A percentile compares a stretch with the other conserved stretches of the same genome.
These are phyloP conservation scores for Cinara cedri DNA, from an alignment of 2,888 invertebrate genomes.

Conservation along the genomic window DNA sequence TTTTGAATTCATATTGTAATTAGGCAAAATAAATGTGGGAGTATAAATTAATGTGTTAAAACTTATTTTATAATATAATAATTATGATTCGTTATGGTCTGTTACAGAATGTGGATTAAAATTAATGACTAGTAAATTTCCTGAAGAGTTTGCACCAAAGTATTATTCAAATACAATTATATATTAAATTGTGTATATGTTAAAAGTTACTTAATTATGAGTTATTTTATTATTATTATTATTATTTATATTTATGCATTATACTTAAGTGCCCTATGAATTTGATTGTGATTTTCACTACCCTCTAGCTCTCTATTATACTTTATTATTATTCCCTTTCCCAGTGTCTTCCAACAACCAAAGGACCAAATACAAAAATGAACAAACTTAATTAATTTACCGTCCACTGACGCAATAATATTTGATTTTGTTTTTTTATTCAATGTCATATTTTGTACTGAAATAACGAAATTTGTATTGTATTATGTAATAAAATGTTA, in stretches of 20 bases:
- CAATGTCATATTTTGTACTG: conserved; percentile 40
- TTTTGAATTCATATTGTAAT: too few relatives aligned
- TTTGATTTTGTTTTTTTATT: conserved; percentile 21
- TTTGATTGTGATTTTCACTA: conserved; percentile 18
- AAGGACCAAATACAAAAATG: conserved; percentile 7
- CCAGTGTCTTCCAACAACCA: conserved; percentile 46
- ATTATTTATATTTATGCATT: conserved; percentile 25
- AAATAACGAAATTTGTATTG: conserved; percentile 35
- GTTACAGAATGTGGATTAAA: conserved; percentile 38
- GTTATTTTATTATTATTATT: conserved; percentile 31
- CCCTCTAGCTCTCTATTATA: conserved; percentile 40
- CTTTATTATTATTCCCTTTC: conserved; percentile 21
- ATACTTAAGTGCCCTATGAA: conserved; percentile 17
- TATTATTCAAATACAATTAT: conserved; percentile 48
- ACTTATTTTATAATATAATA: too few relatives aligned
- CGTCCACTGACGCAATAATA: conserved; percentile 41
- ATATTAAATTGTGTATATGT: conserved; percentile 28
- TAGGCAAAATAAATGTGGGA: too few relatives aligned
- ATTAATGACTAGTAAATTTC: conserved; percentile 22
- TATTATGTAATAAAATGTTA: conserved; percentile 53
- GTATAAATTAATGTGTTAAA: too few relatives aligned
- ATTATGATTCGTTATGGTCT: conserved; percentile 13
- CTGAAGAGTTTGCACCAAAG: conserved; percentile 43
- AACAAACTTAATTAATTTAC: conserved; percentile 35
- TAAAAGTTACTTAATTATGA: conserved; percentile 48